Conservation (phyloP, 2,797 vertebrate species). For the Rhabdophis nuchalis region DNA sequence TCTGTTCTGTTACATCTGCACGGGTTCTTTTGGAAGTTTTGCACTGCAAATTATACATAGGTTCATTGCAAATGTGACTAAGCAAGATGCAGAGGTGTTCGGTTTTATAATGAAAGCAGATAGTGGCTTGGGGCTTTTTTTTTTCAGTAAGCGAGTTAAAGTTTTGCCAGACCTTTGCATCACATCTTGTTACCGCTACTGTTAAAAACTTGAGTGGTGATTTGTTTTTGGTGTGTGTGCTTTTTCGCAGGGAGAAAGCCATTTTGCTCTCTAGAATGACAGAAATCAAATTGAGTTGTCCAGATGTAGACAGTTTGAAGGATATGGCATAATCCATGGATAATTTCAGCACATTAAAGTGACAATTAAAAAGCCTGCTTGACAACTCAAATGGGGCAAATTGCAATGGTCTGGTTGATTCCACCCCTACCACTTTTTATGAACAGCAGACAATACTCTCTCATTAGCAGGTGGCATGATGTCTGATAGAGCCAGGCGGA, state of each 20-base stretch:
- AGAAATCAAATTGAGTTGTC: neutral
- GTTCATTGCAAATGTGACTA: neutral
- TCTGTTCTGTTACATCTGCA: neutral
- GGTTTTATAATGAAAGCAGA: neutral
- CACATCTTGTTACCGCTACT: neutral
- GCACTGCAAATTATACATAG: neutral
- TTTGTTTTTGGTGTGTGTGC: neutral
- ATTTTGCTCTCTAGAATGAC: neutral
- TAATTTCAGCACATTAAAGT: constrained; percentile 6
- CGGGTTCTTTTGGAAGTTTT: neutral
- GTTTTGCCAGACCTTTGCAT: neutral
- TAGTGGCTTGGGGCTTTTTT: neutral
- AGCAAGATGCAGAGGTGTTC: neutral
- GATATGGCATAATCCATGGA: neutral
- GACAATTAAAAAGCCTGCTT: neutral
- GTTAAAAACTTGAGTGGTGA: neutral
- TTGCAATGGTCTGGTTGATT: neutral
- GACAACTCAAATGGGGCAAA: neutral
- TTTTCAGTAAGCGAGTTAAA: neutral
- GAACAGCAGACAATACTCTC: neutral
- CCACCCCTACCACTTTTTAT: neutral
- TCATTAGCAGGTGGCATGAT: neutral
- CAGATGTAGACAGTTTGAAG: neutral
- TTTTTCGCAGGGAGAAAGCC: neutral
- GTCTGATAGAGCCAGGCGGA: neutral